phyloP scores from a whole-genome alignment of 2,888 invertebrate genomes.

The Orchesellides sinensis region DNA sequence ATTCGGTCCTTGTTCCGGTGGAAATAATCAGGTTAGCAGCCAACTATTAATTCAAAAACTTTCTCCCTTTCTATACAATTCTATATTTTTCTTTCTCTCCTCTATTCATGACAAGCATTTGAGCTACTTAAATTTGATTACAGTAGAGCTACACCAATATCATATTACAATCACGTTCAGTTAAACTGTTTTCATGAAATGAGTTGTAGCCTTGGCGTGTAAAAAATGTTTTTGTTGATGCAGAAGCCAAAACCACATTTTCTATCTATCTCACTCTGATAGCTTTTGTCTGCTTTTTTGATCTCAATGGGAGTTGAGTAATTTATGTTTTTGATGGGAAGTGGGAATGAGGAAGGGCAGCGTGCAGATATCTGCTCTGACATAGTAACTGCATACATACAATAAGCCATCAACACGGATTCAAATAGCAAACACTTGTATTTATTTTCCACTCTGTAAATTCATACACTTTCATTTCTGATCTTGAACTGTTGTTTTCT shows the following conservation, averaged over 20 bases:
- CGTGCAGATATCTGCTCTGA: background rate
- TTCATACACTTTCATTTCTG: too few species aligned
- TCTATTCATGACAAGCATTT: too few species aligned
- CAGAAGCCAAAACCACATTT: constrained; percentile 12
- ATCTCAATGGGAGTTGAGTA: constrained; percentile 39
- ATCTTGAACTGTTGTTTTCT: too few species aligned
- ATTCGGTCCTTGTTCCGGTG: constrained; percentile 74
- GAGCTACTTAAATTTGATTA: too few species aligned
- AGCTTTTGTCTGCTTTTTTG: background rate
- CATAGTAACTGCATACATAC: background rate
- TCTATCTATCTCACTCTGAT: too few species aligned
- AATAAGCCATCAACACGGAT: too few species aligned
- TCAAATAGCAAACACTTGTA: too few species aligned
- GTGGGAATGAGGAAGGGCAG: constrained; percentile 46
- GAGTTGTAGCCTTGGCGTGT: too few species aligned
- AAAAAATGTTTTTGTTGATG: constrained; percentile 2
- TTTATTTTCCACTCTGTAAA: too few species aligned
- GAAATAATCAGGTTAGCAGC: constrained; percentile 71
- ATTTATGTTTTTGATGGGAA: constrained; percentile 59
- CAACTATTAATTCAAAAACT: background rate
- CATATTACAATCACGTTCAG: background rate
- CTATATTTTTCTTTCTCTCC: background rate
- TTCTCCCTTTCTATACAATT: background rate
- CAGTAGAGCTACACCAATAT: too few species aligned
- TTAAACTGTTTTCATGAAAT: background rate